Percentiles rank a stretch among this genome's conserved stretches.
phyloP scores from a whole-genome alignment of 2,113 vertebrate species.

The Toxotes jaculatrix region DNA sequence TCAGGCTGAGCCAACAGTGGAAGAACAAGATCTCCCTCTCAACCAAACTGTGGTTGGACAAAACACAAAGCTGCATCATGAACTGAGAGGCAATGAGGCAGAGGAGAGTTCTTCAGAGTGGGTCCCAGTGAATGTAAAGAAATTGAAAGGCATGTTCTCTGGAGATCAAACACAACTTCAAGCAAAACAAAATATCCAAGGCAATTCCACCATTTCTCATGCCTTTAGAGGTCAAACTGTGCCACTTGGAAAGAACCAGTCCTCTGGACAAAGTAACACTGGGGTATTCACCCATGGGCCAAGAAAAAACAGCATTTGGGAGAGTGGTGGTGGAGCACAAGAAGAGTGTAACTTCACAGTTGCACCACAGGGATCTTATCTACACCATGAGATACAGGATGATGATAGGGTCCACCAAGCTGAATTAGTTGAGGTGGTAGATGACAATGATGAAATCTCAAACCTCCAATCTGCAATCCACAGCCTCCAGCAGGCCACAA shows the following conservation, averaged over 20 bases:
- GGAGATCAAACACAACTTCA: slow-evolving; percentile 52
- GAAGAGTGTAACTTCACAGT: slow-evolving; percentile 49
- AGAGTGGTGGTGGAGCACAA: slow-evolving; percentile 14
- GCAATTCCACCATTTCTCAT: slow-evolving; percentile 26
- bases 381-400: slow-evolving; percentile 23
- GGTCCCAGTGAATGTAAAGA: slow-evolving; percentile 78
- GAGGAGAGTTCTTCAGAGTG: slow-evolving; percentile 73
- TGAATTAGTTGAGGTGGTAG: slow-evolving; percentile 50
- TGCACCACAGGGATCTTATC: slow-evolving; percentile 30
- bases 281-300: slow-evolving; percentile 27
- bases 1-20: slow-evolving; percentile 83
- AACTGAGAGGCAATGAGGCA: slow-evolving; percentile 63
- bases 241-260: slow-evolving; percentile 17
- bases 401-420: slow-evolving; percentile 49
- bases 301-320: slow-evolving; percentile 48
- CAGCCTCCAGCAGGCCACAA: slow-evolving; percentile 83
- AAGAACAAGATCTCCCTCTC: slow-evolving; percentile 63
- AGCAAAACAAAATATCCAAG: slow-evolving; percentile 42
- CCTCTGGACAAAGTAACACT: neutral
- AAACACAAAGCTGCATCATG: slow-evolving; percentile 32
- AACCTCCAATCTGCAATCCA: slow-evolving; percentile 86
- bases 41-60: slow-evolving; percentile 27
- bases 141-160: slow-evolving; percentile 78
- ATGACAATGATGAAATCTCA: slow-evolving; percentile 58
- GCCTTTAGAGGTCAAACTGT: slow-evolving; percentile 26